Conservation (phyloP, 2,113 vertebrate species). For the Phycodurus eques region DNA sequence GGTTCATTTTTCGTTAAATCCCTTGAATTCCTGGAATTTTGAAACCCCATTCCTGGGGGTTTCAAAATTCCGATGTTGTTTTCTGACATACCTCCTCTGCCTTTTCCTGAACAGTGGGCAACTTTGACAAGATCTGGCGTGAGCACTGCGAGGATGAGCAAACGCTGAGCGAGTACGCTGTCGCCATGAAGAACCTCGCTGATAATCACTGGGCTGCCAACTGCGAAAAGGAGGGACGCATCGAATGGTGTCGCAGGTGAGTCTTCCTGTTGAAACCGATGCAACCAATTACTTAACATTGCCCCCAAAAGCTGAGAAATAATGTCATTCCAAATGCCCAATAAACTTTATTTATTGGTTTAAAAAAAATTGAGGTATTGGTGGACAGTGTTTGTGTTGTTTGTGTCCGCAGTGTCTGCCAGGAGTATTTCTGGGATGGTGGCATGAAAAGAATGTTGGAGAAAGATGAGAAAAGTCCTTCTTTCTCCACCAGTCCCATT, state of each 20-base stretch:
- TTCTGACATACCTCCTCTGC: background rate
- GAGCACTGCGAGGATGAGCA: constrained; percentile 97
- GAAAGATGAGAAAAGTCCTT: constrained; percentile 90
- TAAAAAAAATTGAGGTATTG: background rate
- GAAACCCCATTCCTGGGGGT: background rate
- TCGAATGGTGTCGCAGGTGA: constrained; percentile 98
- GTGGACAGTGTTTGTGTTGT: background rate
- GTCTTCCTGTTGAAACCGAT: constrained; percentile 8
- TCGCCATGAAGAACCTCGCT: constrained; percentile 97
- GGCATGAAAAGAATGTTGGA: constrained; percentile 92
- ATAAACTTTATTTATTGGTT: background rate
- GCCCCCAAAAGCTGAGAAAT: background rate
- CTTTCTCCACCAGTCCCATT: constrained; percentile 67
- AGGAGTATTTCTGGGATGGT: constrained; percentile 94
- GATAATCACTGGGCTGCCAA: constrained; percentile 96
- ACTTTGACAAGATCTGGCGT: constrained; percentile 98
- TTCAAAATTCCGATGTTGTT: background rate
- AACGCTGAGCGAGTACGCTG: constrained; percentile 93
- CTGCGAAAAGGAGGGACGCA: constrained; percentile 93
- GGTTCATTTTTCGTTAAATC: too few species aligned
- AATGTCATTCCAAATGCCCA: background rate
- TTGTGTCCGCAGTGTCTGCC: constrained; percentile 82
- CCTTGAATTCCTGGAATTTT: background rate
- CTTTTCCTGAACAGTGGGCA: constrained; percentile 79
- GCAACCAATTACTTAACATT: background rate